phyloP scores from a whole-genome alignment of 1,140 invertebrate species.

The Chlorops oryzae region DNA sequence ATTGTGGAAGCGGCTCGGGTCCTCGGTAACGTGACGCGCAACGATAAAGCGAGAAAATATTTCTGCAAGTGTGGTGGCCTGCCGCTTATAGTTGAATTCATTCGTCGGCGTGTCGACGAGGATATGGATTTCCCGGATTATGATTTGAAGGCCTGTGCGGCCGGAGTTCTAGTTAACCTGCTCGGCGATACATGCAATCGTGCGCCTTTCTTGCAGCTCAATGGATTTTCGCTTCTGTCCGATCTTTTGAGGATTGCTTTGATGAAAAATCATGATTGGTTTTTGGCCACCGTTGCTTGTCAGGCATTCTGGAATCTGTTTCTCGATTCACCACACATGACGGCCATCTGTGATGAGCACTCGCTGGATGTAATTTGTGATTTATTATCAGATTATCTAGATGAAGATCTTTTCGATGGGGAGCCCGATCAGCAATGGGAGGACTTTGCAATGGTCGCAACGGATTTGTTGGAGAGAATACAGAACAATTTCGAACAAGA shows the following conservation, averaged over 20 bases:
- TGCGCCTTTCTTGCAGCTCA: constrained; percentile 36
- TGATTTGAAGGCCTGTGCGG: constrained; percentile 42
- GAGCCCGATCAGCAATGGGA: constrained; percentile 52
- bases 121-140: constrained; percentile 22
- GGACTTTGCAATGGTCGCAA: constrained; percentile 59
- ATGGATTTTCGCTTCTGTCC: constrained; percentile 30
- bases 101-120: not conserved
- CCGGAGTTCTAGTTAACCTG: constrained; percentile 44
- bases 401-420: constrained; percentile 49
- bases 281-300: constrained; percentile 42
- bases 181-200: constrained; percentile 42
- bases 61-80: constrained; percentile 40
- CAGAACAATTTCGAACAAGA: constrained; percentile 35
- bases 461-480: constrained; percentile 55
- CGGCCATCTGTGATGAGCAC: constrained; percentile 48
- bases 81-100: constrained; percentile 26
- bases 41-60: constrained; percentile 38
- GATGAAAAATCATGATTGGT: constrained; percentile 44
- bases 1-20: constrained; percentile 45
- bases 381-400: constrained; percentile 55
- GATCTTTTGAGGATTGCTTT: constrained; percentile 32
- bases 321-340: constrained; percentile 52
- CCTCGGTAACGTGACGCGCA: constrained; percentile 46
- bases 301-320: constrained; percentile 64
- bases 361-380: constrained; percentile 53